These are phyloP conservation scores for Percina caprodes DNA, from an alignment of 2,113 vertebrate species.

Conservation along the genomic window DNA sequence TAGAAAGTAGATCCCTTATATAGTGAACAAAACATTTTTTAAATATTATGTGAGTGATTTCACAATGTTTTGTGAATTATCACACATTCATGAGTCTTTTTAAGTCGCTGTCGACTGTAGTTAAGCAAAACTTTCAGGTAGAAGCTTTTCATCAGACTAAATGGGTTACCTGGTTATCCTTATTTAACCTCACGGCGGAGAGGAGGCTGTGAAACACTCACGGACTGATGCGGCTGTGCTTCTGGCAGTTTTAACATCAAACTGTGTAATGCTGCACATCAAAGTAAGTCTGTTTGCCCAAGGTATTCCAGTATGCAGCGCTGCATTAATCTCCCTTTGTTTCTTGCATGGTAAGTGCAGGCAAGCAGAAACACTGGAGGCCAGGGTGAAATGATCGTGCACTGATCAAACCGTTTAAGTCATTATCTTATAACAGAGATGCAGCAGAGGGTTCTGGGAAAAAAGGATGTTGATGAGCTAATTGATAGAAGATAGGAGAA, in stretches of 20 bases:
- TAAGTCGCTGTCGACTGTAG: not conserved
- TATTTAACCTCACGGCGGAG: not conserved
- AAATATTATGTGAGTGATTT: not conserved
- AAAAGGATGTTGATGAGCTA: conserved; percentile 17
- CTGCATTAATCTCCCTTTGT: conserved; percentile 60
- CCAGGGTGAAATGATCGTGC: conserved; percentile 1
- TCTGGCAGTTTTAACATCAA: conserved; percentile 7
- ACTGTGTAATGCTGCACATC: conserved; percentile 28
- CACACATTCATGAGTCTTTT: not conserved
- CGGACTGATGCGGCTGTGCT: not conserved
- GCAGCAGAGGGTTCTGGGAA: conserved; percentile 1
- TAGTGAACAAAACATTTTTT: not conserved
- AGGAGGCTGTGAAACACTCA: not conserved
- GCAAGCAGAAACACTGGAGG: conserved; percentile 35
- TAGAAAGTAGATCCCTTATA: too few relatives aligned
- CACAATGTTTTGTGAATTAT: not conserved
- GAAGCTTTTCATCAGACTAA: conserved; percentile 9
- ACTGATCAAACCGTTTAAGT: conserved; percentile 36
- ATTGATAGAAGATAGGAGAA: conserved; percentile 29
- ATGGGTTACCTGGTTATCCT: conserved; percentile 31
- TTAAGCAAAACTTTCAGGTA: not conserved
- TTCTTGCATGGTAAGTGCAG: conserved; percentile 50
- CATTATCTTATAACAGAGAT: conserved; percentile 22
- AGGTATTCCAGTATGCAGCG: conserved; percentile 21
- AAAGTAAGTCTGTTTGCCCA: conserved; percentile 42